Base-by-base conservation (phyloP, 1,140 invertebrate genomes). In the Leptoteleia sp. region DNA sequence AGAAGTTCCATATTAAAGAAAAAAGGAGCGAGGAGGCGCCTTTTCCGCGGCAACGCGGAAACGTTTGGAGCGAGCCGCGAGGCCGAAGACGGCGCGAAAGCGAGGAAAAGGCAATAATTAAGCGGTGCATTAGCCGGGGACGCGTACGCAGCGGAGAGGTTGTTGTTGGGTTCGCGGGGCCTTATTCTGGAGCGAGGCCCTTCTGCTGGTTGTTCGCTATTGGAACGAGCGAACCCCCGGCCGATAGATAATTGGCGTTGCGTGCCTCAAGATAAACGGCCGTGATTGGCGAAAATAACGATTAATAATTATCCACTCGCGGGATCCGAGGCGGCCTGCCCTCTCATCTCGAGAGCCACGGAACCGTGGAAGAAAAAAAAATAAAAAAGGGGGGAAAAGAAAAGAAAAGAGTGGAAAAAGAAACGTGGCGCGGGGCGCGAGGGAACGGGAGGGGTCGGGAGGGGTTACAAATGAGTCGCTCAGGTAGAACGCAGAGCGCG, bases 251-350 rank as follows among this genome's bases (percentile, higher is more conserved):
- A 87, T 87, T 87, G 86, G 85, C 84, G 83, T 87, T 87, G 86
- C 86, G 86, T 88, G 84, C 84, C 80, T 84, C 81, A 67, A 88
- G 86, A 88, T 87, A 85, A 88, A 88, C 86, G 86, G 84, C 84
- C 86, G 84, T 85, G 85, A 87, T 87, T 87, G 85, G 85, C 85
- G 84, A 86, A 87, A 87, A 87, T 87, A 87, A 87, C 85, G 86
- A 87, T 88, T 86, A 88, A 88, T 88, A 88, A 88, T 88, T 88
- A 88, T 85, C 85, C 85, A 86, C 85, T 86, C 83, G 85, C 84
- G 80, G 81, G 81, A 83, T 87, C 79, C 83, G 62, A 84, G 81
- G 78, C 83, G 81, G 85, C 54, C 83, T 83, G 83, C 82, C 84
- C 83, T 85, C 84, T 85, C 85, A 87, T 86, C 84, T 85, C 79